A percentile compares a stretch with the other conserved stretches of the same genome.
phyloP scores from a whole-genome alignment of 1,140 invertebrate species.

The Nixonia krombeini region DNA sequence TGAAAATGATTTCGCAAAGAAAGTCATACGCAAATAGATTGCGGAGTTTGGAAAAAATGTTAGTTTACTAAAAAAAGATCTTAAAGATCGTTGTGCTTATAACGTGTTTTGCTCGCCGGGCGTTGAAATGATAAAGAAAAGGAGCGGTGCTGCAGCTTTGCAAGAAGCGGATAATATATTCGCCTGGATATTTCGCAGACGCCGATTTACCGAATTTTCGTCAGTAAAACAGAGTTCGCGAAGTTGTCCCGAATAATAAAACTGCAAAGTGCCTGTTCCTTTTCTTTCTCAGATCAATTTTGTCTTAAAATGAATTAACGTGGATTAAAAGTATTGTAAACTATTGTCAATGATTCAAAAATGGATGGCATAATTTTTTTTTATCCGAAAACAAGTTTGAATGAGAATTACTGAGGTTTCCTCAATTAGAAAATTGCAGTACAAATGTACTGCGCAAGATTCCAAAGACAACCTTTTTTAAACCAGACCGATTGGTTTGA shows the following conservation, averaged over 20 bases:
- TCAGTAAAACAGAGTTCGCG: constrained; percentile 18
- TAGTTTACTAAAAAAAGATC: constrained; percentile 18
- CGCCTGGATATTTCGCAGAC: constrained; percentile 4
- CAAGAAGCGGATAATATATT: constrained; percentile 24
- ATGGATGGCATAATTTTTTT: no score
- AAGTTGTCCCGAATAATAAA: constrained; percentile 27
- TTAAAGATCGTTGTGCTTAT: constrained; percentile 6
- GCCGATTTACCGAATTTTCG: constrained; percentile 21
- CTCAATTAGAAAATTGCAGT: no score
- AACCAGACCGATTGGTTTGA: no score
- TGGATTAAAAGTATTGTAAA: no score
- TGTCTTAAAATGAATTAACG: constrained; percentile 33
- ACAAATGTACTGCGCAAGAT: no score
- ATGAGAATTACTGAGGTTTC: no score
- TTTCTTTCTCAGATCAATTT: constrained; percentile 10
- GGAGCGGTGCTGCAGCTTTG: constrained; percentile 17
- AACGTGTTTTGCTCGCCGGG: constrained; percentile 1
- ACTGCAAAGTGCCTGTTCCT: constrained; percentile 35
- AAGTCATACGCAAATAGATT: no score
- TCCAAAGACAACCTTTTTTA: no score
- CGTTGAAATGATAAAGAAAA: background rate
- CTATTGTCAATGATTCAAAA: no score
- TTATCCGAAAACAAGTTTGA: no score
- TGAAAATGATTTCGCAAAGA: no score
- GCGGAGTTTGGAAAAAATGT: constrained; percentile 32